Percentiles rank a stretch among this genome's conserved stretches.
These are phyloP conservation scores for Candidula unifasciata DNA, from an alignment of 2,888 invertebrate species.

Conservation along the genomic window DNA sequence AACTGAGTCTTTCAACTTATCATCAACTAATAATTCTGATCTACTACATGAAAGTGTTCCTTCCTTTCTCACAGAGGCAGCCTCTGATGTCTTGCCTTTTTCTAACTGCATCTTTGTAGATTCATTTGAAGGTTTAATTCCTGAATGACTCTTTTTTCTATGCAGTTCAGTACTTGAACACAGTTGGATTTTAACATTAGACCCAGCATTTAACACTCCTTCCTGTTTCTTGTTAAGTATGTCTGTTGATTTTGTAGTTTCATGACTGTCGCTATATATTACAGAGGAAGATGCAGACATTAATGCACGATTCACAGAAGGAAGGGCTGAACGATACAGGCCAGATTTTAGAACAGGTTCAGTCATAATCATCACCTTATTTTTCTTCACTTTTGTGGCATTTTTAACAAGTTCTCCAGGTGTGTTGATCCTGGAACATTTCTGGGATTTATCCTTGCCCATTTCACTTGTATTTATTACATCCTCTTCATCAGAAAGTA, in stretches of 20 bases:
- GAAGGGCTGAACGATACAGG: neutral
- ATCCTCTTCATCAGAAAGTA: conserved; percentile 26
- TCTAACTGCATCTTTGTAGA: neutral
- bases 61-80: neutral
- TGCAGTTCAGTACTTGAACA: neutral
- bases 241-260: neutral
- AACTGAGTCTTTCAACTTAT: too few species aligned
- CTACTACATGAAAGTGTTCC: neutral
- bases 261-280: neutral
- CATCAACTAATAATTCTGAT: neutral
- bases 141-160: neutral
- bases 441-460: neutral
- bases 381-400: neutral
- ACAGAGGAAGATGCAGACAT: neutral
- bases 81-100: neutral
- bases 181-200: neutral
- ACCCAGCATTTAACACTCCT: neutral
- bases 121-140: neutral
- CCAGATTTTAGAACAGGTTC: neutral
- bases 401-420: neutral
- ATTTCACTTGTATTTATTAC: neutral
- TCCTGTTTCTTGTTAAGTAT: neutral
- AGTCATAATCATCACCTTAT: neutral
- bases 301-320: neutral
- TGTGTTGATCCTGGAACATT: neutral